Base-by-base conservation (phyloP, 2,797 vertebrate species). In the Champsocephalus gunnari region DNA sequence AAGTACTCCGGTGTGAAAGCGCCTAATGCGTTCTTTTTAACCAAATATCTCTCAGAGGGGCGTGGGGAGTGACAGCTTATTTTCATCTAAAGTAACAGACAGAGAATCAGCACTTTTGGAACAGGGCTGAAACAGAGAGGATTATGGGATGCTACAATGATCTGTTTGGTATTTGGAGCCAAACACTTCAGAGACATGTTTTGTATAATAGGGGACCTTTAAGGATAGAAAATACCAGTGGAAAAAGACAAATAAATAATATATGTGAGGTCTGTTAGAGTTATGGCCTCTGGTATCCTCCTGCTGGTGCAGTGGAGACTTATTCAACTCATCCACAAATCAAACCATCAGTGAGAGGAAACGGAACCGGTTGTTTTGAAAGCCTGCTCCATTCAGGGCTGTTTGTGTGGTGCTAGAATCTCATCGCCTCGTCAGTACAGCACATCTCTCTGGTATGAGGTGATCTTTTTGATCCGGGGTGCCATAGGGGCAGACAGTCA, bases 391-490 rank as follows among this genome's bases (percentile, higher is more conserved):
- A 73, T 87, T 88, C 85, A 45, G 80, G 80, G 82, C 66, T 83
- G 84, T 83, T 77, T 90, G 86, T 83, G 83, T 82, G 92, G 85
- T 65, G 88, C 84, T 76, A 70, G 70, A 83, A 86, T 89, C 86
- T 84, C 86, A 82, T 84, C 66, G 75, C 14, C 45, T 60, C 67
- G 76, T 91, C 85, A 79, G 90, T 71, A 76, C 86, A 82, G 90
- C 84, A 9, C 90, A 94, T 94, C 87, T 88, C 86, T 92, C 68
- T 89, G 86, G 87, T 75, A 93, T 94, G 93, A 94, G 88, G 85
- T 89, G 75, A 78, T 84, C 79, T 73, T 74, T 80, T 80, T 84
- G 69, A 91, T 87, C 87, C 55, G 8, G 73, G 71, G 62, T 73
- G 82, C 68, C 84, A 94, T 93, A 88, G 72, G 90, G 92, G 90